Evolutionary conservation across 2,113 vertebrate genomes (phyloP), one percentile per base, ranked within the genome.

Genomic region (Prionailurus viverrinus): DNA sequence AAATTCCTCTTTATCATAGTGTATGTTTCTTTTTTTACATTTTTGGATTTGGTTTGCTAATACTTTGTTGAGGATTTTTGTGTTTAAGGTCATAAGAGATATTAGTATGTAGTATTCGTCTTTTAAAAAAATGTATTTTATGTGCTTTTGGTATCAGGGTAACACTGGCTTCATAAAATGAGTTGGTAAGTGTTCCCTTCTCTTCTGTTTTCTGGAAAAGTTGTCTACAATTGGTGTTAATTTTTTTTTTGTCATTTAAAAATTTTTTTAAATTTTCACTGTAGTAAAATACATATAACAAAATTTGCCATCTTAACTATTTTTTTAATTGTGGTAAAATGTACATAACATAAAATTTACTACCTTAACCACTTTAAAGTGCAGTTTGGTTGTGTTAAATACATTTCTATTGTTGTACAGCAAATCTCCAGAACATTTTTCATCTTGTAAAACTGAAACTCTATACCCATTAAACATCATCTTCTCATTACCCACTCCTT

Each of bases 81-180:
- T 78, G 27, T 79, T 76, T 78, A 61, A 83, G 33, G 11, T 84
- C 39, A 69, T 84, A 51, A 76, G 48, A 45, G 21, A 71, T 65
- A 76, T 39, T 36, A 73, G 31, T 76, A 58, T 48, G 3, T 83
- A 27, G 58, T 55, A 58, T 76, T 41, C 14, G 69, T 66, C 68
- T 55, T 76, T 39, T 2, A 4, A 18, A 27, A 92, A 25, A 68
- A 74, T 58, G 8, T 69, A 19, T 91, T 74, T 76, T 78, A 68
- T 86, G 53, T 91, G 63, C 71, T 90, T 90, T 91, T 80, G 41
- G 4, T 85, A 90, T 85, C 71, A 94, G 36, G 51, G n/a, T 63
- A 90, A 39, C 71, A 51, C 27, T 79, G 71, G 9, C 80, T 89
- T 89, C 53, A 84, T 80, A 73, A 86, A 93, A 83, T 61, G 61